Conservation (phyloP, 2,797 vertebrate genomes). For the Parambassis ranga region DNA sequence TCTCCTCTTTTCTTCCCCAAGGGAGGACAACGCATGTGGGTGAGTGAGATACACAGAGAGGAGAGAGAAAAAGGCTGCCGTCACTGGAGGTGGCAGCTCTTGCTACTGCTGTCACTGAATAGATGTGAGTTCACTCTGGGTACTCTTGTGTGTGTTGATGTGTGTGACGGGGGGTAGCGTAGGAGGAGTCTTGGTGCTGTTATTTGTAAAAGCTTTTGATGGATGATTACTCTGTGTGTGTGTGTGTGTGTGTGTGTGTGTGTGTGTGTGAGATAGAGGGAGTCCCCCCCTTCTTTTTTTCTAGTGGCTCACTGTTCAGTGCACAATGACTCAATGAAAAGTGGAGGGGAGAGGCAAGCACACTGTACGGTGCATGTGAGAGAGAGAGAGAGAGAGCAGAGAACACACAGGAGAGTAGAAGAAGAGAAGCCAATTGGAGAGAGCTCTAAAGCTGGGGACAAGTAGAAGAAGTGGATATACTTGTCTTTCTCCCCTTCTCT, state of each 20-base stretch:
- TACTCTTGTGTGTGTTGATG: constrained; percentile 22
- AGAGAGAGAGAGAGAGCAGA: constrained; percentile 38
- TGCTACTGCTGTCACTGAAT: constrained; percentile 58
- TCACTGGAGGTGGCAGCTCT: constrained; percentile 58
- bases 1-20: constrained; percentile 37
- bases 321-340: constrained; percentile 78
- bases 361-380: constrained; percentile 59
- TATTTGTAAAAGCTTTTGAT: constrained; percentile 81
- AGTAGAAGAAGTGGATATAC: constrained; percentile 38
- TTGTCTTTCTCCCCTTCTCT: constrained; percentile 28
- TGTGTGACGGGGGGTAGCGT: neutral
- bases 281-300: constrained; percentile 57
- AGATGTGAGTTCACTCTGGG: constrained; percentile 67
- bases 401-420: constrained; percentile 43
- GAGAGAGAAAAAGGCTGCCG: constrained; percentile 26
- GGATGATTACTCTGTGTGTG: constrained; percentile 71
- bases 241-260: constrained; percentile 50
- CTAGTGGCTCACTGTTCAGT: constrained; percentile 66
- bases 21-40: constrained; percentile 41
- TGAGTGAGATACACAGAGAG: constrained; percentile 27
- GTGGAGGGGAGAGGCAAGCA: constrained; percentile 63
- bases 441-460: constrained; percentile 34
- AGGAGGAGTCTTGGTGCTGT: constrained; percentile 72
- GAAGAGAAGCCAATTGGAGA: constrained; percentile 41
- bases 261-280: constrained; percentile 53